Percentiles rank a stretch among this genome's conserved stretches.
phyloP scores from a whole-genome alignment of 2,113 vertebrate species.

The Astatotilapia flaviijosephi region DNA sequence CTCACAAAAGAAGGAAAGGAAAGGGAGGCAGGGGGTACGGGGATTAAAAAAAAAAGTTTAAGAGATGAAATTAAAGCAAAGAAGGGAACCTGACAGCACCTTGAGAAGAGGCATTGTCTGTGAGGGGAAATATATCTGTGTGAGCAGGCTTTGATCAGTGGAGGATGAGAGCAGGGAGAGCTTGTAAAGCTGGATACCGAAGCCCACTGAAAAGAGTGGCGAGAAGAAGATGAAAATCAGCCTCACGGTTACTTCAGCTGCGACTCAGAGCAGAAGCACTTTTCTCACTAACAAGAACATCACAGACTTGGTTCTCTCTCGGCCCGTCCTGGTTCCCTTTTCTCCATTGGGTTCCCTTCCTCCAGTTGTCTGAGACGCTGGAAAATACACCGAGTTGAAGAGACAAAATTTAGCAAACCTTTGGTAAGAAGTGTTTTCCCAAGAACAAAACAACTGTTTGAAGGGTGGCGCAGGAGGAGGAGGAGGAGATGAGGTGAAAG shows the following conservation, averaged over 20 bases:
- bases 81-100: conserved; percentile 77
- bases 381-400: not conserved
- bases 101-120: conserved; percentile 76
- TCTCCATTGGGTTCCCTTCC: not conserved
- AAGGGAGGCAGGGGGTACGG: conserved; percentile 61
- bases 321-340: not conserved
- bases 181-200: conserved; percentile 66
- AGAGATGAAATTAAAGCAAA: conserved; percentile 78
- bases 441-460: conserved; percentile 43
- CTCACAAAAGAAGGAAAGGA: conserved; percentile 68
- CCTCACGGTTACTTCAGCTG: conserved; percentile 22
- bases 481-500: conserved; percentile 10
- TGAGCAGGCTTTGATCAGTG: conserved; percentile 72
- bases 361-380: not conserved
- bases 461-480: conserved; percentile 22
- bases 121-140: conserved; percentile 71
- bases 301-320: not conserved
- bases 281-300: not conserved
- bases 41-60: conserved; percentile 73
- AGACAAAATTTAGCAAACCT: not conserved
- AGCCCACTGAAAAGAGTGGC: conserved; percentile 52
- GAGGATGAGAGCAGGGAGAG: conserved; percentile 65
- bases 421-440: conserved; percentile 16
- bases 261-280: conserved; percentile 9
- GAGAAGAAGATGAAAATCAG: conserved; percentile 44